These are phyloP conservation scores for Alloscopus bannaensis DNA, from an alignment of 2,888 invertebrate genomes.

Conservation along the genomic window DNA sequence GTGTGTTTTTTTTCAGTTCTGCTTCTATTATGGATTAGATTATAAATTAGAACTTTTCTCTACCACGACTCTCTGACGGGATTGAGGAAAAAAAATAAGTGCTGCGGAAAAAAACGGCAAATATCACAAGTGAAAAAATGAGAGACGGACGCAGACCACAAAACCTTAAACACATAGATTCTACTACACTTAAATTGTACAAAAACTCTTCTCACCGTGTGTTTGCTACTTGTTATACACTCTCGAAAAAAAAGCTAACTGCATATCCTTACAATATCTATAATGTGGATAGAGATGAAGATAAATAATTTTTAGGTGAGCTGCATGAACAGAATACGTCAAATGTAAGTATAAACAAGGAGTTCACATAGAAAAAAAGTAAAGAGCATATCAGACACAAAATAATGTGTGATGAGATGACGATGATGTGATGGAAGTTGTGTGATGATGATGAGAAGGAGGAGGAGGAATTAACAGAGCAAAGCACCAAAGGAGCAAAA, in stretches of 20 bases:
- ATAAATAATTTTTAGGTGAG: background rate
- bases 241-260: slow-evolving; percentile 9
- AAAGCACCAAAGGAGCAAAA: slow-evolving; percentile 35
- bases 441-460: slow-evolving; percentile 13
- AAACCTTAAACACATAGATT: background rate
- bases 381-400: slow-evolving; percentile 28
- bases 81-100: slow-evolving; percentile 12
- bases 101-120: slow-evolving; percentile 29
- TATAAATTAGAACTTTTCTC: slow-evolving; percentile 17
- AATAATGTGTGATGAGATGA: slow-evolving; percentile 42
- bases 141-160: slow-evolving; percentile 5
- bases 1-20: background rate
- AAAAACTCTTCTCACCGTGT: background rate
- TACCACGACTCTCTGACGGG: background rate
- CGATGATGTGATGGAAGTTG: slow-evolving; percentile 34
- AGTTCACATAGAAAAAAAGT: slow-evolving; percentile 27
- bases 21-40: slow-evolving; percentile 19
- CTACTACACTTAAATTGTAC: too few species aligned
- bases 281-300: background rate
- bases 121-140: slow-evolving; percentile 15
- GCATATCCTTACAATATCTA: background rate
- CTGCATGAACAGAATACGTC: slow-evolving; percentile 3
- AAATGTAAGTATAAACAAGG: slow-evolving; percentile 16
- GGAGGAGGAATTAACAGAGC: slow-evolving; percentile 47
- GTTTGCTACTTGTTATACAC: slow-evolving; percentile 9